phyloP scores from a whole-genome alignment of 2,113 vertebrate species.

The Mesoclemmys tuberculata region DNA sequence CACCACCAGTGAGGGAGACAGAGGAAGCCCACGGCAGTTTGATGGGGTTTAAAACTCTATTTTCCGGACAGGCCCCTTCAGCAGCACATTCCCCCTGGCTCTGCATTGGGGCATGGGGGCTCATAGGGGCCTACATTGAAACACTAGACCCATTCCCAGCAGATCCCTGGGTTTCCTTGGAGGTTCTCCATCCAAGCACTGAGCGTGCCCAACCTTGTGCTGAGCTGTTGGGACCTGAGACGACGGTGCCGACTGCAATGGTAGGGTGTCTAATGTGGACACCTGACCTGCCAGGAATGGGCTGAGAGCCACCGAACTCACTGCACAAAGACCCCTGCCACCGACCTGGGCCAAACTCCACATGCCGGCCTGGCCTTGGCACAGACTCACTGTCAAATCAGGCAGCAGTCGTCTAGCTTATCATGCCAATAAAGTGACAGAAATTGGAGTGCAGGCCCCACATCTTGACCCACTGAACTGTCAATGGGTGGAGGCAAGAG shows the following conservation, averaged over 20 bases:
- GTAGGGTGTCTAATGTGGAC: background rate
- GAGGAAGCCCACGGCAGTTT: background rate
- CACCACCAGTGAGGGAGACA: background rate
- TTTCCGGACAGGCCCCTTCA: background rate
- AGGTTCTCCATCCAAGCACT: background rate
- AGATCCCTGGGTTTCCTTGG: background rate
- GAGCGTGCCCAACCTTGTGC: background rate
- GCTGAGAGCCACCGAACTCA: background rate
- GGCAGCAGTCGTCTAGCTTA: background rate
- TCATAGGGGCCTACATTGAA: background rate
- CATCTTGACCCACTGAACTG: background rate
- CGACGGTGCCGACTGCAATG: background rate
- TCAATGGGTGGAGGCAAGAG: background rate
- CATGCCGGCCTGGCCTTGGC: background rate
- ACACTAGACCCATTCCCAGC: background rate
- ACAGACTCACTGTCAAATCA: background rate
- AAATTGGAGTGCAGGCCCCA: rapidly evolving
- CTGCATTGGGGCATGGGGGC: background rate
- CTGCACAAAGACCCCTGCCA: background rate
- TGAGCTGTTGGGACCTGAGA: background rate
- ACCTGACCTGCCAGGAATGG: background rate
- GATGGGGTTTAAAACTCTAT: background rate
- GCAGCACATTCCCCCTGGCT: too few relatives aligned
- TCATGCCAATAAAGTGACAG: background rate
- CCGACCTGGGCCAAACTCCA: background rate